phyloP scores from a whole-genome alignment of 2,888 invertebrate genomes.

The Tribolium freemani region DNA sequence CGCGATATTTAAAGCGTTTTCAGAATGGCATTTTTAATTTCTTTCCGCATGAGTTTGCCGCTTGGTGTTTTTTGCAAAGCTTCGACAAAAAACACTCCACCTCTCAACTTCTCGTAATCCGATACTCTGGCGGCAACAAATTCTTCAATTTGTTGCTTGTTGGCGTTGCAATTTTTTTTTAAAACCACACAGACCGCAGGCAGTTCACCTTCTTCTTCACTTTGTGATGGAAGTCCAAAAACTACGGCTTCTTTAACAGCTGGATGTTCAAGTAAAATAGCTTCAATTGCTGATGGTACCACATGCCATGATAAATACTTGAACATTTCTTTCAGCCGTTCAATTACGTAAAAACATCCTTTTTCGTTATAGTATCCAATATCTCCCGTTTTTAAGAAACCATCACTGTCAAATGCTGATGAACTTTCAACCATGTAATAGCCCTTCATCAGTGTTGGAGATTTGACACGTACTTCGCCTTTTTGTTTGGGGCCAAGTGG shows the following conservation, averaged over 20 bases:
- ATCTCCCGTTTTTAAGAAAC: constrained; percentile 70
- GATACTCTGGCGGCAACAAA: constrained; percentile 53
- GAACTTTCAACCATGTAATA: constrained; percentile 68
- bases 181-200: constrained; percentile 53
- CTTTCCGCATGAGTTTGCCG: constrained; percentile 45
- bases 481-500: constrained; percentile 3
- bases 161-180: constrained; percentile 10
- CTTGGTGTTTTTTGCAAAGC: constrained; percentile 56
- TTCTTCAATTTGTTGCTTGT: constrained; percentile 47
- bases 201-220: constrained; percentile 53
- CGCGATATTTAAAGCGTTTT: not conserved
- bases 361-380: constrained; percentile 69
- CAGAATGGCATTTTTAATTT: not conserved
- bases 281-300: constrained; percentile 56
- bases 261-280: constrained; percentile 54
- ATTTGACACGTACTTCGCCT: constrained; percentile 69
- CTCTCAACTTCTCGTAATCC: constrained; percentile 55
- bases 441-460: constrained; percentile 60
- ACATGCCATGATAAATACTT: constrained; percentile 70
- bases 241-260: constrained; percentile 54
- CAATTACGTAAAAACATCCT: constrained; percentile 67
- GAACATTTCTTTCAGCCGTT: constrained; percentile 69
- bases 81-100: constrained; percentile 54
- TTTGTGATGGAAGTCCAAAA: constrained; percentile 55
- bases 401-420: constrained; percentile 65